Evolutionary conservation across 2,888 invertebrate genomes (phyloP).

Genomic region (Sipha maydis): DNA sequence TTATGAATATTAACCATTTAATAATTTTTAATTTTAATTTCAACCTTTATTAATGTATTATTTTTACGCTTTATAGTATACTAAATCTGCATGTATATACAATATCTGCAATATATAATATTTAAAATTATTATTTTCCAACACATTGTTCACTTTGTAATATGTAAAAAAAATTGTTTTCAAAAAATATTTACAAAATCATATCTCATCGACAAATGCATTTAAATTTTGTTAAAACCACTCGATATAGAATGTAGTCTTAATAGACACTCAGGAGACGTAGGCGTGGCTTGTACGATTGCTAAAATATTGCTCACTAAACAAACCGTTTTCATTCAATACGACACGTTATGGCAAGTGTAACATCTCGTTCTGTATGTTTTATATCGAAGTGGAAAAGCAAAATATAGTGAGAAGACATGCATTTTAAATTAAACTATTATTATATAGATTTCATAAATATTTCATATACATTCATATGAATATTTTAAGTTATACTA

Average conservation of each 20-base stretch:
- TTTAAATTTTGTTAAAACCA: neutral
- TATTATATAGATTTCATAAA: no score
- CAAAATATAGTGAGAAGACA: neutral
- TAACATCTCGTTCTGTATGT: conserved; percentile 2
- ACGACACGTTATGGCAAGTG: conserved; percentile 6
- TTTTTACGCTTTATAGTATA: no score
- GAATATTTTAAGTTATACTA: no score
- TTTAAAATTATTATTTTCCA: neutral
- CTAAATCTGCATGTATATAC: no score
- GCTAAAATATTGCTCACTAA: conserved; percentile 33
- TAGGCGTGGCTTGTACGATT: conserved; percentile 38
- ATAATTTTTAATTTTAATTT: no score
- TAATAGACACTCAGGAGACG: conserved; percentile 43
- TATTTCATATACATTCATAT: no score
- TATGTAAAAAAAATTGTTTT: conserved; percentile 1
- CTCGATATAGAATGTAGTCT: conserved; percentile 25
- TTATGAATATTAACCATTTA: no score
- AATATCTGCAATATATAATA: no score
- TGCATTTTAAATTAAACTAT: no score
- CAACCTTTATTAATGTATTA: no score
- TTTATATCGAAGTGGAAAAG: neutral
- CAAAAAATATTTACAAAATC: neutral
- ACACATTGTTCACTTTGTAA: neutral
- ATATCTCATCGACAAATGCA: neutral
- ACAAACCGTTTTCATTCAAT: conserved; percentile 50